Percentiles rank a stretch among this genome's conserved stretches.
Evolutionary conservation across 2,888 invertebrate species (phyloP).

Genomic region (Itoplectis maculator): DNA sequence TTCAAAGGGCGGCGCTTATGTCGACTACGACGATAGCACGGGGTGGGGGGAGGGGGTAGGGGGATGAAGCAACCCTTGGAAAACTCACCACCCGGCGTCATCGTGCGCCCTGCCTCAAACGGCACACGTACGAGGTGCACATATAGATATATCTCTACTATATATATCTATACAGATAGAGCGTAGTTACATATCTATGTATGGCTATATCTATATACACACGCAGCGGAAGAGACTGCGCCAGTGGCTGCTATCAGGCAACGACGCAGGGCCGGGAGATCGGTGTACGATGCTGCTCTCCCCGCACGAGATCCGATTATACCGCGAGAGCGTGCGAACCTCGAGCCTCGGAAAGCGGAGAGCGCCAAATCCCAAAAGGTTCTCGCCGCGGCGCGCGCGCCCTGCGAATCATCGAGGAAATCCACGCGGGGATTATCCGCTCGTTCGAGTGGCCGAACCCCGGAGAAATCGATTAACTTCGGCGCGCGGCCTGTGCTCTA

Average conservation of each 20-base stretch:
- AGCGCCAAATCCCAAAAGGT: constrained; percentile 37
- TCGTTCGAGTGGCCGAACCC: constrained; percentile 36
- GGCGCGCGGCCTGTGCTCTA: constrained; percentile 4
- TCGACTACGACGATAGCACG: constrained; percentile 26
- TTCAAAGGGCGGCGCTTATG: constrained; percentile 56
- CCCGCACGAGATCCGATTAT: constrained; percentile 32
- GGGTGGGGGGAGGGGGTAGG: constrained; percentile 15
- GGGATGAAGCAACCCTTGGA: constrained; percentile 29
- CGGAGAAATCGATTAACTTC: constrained; percentile 52
- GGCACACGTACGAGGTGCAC: neutral
- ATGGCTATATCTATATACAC: neutral
- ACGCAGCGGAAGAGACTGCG: neutral
- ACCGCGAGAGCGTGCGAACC: constrained; percentile 5
- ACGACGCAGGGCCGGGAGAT: too few species aligned
- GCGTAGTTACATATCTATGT: too few species aligned
- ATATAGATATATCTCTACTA: neutral
- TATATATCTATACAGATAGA: neutral
- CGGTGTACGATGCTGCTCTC: too few species aligned
- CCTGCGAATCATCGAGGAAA: constrained; percentile 40
- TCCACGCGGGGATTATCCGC: constrained; percentile 48
- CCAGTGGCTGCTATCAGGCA: neutral
- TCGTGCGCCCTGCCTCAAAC: constrained; percentile 15
- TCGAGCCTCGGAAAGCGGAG: constrained; percentile 11
- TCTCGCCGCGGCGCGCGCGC: constrained; percentile 24
- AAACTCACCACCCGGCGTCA: constrained; percentile 47